These are phyloP conservation scores for Notiomystis cincta DNA, from an alignment of 2,113 vertebrate genomes.

Conservation along the genomic window DNA sequence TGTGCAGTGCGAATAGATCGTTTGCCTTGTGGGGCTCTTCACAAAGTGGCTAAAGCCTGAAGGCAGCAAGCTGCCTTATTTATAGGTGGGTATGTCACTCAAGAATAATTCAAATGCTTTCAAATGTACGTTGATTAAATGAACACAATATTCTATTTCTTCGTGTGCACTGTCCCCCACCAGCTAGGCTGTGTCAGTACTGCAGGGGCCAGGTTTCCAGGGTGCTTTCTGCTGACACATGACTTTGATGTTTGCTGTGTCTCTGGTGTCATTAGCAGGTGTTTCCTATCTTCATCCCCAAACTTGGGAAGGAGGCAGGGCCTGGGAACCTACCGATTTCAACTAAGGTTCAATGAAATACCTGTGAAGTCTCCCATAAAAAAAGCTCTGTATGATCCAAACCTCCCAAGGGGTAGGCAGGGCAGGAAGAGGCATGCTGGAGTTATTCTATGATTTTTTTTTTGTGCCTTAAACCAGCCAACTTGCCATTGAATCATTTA, in stretches of 20 bases:
- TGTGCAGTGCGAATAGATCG: rapidly evolving
- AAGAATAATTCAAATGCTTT: not conserved
- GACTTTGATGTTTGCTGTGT: not conserved
- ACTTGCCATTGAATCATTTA: constrained; percentile 48
- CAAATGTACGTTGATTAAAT: not conserved
- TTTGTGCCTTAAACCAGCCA: not conserved
- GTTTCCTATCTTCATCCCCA: constrained; percentile 22
- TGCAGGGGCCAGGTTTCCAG: not conserved
- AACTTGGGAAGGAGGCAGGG: constrained; percentile 12
- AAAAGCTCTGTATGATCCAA: not conserved
- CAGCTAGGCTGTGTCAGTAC: not conserved
- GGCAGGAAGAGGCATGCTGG: constrained; percentile 23
- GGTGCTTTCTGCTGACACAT: not conserved
- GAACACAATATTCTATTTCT: not conserved
- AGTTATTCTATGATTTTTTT: not conserved
- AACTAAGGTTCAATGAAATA: constrained; percentile 17
- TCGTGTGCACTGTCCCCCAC: not conserved
- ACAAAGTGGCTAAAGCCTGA: not conserved
- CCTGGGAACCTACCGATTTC: constrained; percentile 1
- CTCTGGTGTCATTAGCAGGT: constrained; percentile 22
- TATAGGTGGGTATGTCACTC: not conserved
- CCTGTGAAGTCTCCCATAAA: constrained; percentile 10
- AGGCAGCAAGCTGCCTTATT: not conserved
- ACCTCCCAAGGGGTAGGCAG: constrained; percentile 17
- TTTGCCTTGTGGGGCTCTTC: not conserved